Evolutionary conservation across 2,113 vertebrate species (phyloP).

Genomic region (Melanocharis versteri): DNA sequence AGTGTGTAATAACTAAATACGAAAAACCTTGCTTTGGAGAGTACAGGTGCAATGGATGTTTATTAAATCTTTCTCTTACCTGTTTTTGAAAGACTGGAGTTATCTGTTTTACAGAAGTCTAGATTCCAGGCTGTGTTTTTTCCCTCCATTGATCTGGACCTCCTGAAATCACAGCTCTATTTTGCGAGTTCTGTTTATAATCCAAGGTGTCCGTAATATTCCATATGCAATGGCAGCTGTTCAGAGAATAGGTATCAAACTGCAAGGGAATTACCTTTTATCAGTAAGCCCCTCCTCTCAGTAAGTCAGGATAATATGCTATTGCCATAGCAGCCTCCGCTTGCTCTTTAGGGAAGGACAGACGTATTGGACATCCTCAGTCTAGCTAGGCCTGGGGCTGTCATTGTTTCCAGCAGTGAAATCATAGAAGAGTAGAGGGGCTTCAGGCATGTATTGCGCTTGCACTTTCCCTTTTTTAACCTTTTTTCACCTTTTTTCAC

Average conservation of each 20-base stretch:
- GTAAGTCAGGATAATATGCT: neutral
- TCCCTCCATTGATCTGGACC: constrained; percentile 2
- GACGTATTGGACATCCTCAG: neutral
- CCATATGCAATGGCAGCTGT: neutral
- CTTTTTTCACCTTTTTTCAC: neutral
- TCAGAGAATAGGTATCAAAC: neutral
- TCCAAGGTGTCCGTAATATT: neutral
- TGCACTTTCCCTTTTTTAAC: neutral
- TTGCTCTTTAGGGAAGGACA: neutral
- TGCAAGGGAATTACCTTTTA: neutral
- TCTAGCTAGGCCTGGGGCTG: neutral
- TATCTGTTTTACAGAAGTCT: neutral
- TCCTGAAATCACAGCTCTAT: neutral
- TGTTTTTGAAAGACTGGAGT: constrained; percentile 31
- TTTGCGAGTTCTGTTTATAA: neutral
- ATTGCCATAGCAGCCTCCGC: neutral
- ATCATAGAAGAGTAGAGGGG: neutral
- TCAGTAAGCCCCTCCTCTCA: constrained; percentile 43
- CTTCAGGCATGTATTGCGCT: neutral
- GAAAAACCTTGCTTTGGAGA: neutral
- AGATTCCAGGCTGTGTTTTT: neutral
- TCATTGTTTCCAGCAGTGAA: neutral
- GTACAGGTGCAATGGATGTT: neutral
- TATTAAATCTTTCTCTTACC: constrained; percentile 46
- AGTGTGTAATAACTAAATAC: neutral